Conservation (phyloP, 2,888 invertebrate genomes). For the Drosophila hamatofila region DNA sequence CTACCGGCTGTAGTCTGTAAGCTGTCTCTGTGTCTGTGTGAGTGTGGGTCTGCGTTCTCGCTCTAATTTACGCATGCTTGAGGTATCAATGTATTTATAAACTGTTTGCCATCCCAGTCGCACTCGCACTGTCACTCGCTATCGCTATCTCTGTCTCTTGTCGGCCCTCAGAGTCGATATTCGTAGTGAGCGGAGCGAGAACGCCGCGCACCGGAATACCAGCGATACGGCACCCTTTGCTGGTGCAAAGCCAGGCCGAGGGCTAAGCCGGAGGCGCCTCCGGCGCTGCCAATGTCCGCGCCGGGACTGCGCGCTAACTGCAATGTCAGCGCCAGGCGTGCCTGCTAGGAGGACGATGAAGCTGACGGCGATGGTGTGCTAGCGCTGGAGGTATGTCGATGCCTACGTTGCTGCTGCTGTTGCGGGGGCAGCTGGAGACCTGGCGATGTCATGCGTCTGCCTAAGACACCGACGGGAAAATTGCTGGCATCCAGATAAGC, state of each 20-base stretch:
- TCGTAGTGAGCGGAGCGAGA: conserved; percentile 85
- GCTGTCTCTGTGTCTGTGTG: background rate
- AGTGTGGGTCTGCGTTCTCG: conserved; percentile 7
- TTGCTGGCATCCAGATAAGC: conserved; percentile 87
- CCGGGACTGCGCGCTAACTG: conserved; percentile 83
- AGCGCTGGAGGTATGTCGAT: conserved; percentile 60
- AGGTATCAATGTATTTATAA: conserved; percentile 52
- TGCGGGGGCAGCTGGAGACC: conserved; percentile 23
- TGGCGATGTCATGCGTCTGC: conserved; percentile 62
- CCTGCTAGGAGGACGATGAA: conserved; percentile 84
- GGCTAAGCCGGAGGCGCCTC: conserved; percentile 31
- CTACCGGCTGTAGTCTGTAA: background rate
- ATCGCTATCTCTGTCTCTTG: conserved; percentile 1
- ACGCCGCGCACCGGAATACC: conserved; percentile 85
- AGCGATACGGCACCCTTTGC: conserved; percentile 81
- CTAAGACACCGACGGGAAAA: conserved; percentile 35
- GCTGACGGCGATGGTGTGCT: conserved; percentile 76
- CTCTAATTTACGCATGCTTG: conserved; percentile 42
- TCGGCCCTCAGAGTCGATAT: conserved; percentile 80
- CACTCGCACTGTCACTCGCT: background rate
- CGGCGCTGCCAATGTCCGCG: conserved; percentile 67
- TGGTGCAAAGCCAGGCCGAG: conserved; percentile 60
- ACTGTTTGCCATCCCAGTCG: conserved; percentile 12
- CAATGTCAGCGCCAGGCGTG: conserved; percentile 74
- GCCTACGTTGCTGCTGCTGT: conserved; percentile 32